These are phyloP conservation scores for Gymnoscelis rufifasciata DNA, from an alignment of 2,888 invertebrate genomes.

Conservation along the genomic window DNA sequence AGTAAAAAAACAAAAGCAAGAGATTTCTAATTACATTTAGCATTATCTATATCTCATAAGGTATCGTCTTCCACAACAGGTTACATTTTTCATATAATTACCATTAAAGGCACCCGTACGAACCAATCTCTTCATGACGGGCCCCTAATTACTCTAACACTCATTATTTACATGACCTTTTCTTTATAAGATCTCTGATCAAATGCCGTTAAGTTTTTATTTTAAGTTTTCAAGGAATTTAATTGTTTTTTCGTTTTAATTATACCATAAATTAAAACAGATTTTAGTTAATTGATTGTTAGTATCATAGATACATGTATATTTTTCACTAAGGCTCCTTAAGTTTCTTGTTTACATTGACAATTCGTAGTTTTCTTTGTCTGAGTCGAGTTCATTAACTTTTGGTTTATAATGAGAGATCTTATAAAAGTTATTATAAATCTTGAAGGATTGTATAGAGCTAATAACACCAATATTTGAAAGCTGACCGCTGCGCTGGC, in stretches of 20 bases:
- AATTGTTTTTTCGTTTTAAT: background rate
- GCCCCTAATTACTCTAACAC: constrained; percentile 59
- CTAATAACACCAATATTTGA: constrained; percentile 69
- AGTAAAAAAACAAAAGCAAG: constrained; percentile 43
- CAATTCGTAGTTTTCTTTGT: background rate
- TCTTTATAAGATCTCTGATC: constrained; percentile 6
- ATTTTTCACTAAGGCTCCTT: no score
- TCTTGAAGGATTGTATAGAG: constrained; percentile 63
- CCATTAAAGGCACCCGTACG: constrained; percentile 50
- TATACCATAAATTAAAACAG: no score
- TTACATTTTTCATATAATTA: constrained; percentile 50
- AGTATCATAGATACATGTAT: no score
- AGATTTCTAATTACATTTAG: constrained; percentile 55
- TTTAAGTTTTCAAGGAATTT: no score
- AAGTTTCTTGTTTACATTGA: no score
- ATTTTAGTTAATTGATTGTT: no score
- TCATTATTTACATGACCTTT: constrained; percentile 56
- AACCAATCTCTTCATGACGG: constrained; percentile 39
- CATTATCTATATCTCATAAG: constrained; percentile 60
- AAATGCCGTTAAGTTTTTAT: no score
- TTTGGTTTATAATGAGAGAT: constrained; percentile 3
- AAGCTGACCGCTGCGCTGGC: constrained; percentile 71
- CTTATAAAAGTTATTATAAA: constrained; percentile 33
- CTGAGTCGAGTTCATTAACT: background rate
- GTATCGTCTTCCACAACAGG: constrained; percentile 76